Base-by-base conservation (phyloP, 1,140 invertebrate genomes). In the Aphelenchoides besseyi region DNA sequence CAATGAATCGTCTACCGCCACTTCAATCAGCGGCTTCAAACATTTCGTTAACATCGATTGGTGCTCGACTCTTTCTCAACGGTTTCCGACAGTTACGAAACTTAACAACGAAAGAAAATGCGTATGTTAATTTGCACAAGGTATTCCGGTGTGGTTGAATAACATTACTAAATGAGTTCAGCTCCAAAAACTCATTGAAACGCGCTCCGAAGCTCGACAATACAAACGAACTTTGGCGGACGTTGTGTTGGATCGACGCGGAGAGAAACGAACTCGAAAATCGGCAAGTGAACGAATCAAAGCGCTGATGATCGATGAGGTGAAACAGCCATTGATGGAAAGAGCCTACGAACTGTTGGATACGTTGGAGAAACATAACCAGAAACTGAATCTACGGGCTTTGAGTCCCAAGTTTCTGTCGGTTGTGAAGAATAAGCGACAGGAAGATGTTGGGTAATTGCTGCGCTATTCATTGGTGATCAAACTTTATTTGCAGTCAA, bases 131-230 rank as follows among this genome's bases (percentile, higher is more conserved):
- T 5, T 33, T 59, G 55, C 55, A 59, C 5, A 59, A 59, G 18
- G 55, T 33, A 8, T 5, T 8, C n/a, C n/a, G n/a, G 5, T 8
- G 5, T 41, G 5, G 5, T 41, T n/a, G n/a, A 41, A 41, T n/a
- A n/a, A 8, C n/a, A 8, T 8, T 8, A 41, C 55, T 23, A 48
- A 12, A 23, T 48, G 41, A 8, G 5, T 59, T 59, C 18, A 59
- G 55, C 18, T 59, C 5, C 55, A 59, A 28, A 28, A 33, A 59
- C 32, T 59, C 5, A 18, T 59, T 33, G 55, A 59, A 59, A 59
- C 23, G 5, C 26, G 23, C 55, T 28, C 55, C 5, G 55, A 59
- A 29, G 55, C 55, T 28, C 5, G 55, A 33, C 5, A 59, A 59
- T 59, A 59, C 18, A 59, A 18, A 33, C 55, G 55, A 5, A 8